phyloP scores from a whole-genome alignment of 2,888 invertebrate genomes.

The Lepidochitona cinerea region DNA sequence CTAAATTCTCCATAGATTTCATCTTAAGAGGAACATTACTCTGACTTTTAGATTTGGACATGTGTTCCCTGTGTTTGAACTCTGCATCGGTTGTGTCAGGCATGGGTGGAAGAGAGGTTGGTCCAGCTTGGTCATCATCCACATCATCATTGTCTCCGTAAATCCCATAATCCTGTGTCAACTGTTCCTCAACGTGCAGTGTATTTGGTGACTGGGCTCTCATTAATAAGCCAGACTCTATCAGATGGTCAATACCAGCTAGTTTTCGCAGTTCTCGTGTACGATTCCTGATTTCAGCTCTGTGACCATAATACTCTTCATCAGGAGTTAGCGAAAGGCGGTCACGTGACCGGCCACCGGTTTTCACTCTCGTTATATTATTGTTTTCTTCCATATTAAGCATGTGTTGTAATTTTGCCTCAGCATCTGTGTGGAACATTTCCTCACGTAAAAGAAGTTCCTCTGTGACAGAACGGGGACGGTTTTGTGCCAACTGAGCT shows the following conservation, averaged over 20 bases:
- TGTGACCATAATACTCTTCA: background rate
- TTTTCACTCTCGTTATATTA: background rate
- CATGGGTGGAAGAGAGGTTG: background rate
- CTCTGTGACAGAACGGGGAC: background rate
- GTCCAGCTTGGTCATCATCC: constrained; percentile 20
- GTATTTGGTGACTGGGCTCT: background rate
- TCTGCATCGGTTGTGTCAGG: background rate
- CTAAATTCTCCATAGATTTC: background rate
- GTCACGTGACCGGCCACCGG: background rate
- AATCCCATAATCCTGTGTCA: constrained; percentile 38
- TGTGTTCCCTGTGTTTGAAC: background rate
- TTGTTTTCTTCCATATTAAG: background rate
- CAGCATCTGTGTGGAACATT: background rate
- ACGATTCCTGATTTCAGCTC: background rate
- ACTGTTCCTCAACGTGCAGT: background rate
- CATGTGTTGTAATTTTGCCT: background rate
- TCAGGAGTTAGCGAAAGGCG: background rate
- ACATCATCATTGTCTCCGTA: constrained; percentile 45
- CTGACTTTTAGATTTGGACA: background rate
- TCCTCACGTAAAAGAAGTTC: background rate
- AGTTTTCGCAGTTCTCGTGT: background rate
- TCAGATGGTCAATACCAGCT: background rate
- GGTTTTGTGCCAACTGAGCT: background rate
- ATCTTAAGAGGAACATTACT: background rate
- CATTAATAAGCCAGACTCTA: background rate